Base-by-base conservation (phyloP, 2,888 invertebrate species). In the Ophion costatus region DNA sequence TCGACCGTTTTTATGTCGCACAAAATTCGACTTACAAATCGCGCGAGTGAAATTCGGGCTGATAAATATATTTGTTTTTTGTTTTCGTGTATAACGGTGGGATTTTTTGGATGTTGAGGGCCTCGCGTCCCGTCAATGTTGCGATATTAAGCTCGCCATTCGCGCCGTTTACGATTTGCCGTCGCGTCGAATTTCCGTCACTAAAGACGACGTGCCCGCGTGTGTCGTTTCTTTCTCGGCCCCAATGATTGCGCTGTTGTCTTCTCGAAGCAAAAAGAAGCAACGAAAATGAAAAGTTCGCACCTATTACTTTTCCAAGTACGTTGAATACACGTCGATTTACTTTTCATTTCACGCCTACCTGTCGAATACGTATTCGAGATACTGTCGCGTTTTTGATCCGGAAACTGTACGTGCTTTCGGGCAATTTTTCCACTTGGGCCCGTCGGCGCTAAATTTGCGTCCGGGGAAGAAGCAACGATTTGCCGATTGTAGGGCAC, bases 341-440 rank as follows among this genome's bases (percentile, higher is more conserved):
- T 51, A 17, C 14, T 0, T 14, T 45, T 45, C 51, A 5, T 5
- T 51, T 20, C 7, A 20, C 20, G 33, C 17, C 9, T 20, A 92
- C 92, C 90, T 69, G 87, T 73, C 51, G 80, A 67, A 14, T 51
- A 14, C n/a, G 83, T 66, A 11, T 70, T 75, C 64, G 83, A 66
- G n/a, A 71, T 51, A 59, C 80, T 80, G 7, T 83, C 75, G n/a
- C 66, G 74, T 33, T 74, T 71, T 20, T 80, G 69, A 77, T 96
- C 96, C 0, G 96, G 96, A 90, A 96, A 97, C 91, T 96, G 96
- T 0, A 96, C 96, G 88, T 96, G 96, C 89, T 96, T 96, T 91
- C 96, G 95, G 24, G 94, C 94, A 24, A 94, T 94, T 66, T 95
- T 94, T 1, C 94, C 94, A 10, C 64, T 69, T 0, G 51, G 7